A percentile compares a stretch with the other conserved stretches of the same genome.
Evolutionary conservation across 2,797 vertebrate genomes (phyloP).

Genomic region (Melanotaenia nigrans): DNA sequence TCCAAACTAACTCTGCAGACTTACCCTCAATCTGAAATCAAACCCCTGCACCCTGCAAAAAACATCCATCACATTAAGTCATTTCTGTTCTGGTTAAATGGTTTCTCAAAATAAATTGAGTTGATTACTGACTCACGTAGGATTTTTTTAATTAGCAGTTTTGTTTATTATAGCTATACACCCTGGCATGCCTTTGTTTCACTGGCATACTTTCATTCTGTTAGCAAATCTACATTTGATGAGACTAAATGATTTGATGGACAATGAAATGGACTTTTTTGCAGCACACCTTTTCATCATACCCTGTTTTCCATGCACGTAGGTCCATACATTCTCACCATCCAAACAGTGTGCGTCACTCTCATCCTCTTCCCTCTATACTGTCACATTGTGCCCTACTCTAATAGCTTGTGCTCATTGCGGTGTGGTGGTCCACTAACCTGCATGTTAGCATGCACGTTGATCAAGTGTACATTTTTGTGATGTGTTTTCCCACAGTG

Average conservation of each 20-base stretch:
- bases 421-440: conserved; percentile 44
- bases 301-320: conserved; percentile 61
- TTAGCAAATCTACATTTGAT: conserved; percentile 2
- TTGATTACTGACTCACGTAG: background rate
- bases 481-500: conserved; percentile 80
- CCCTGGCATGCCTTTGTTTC: conserved; percentile 1
- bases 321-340: conserved; percentile 59
- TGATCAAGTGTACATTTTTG: conserved; percentile 43
- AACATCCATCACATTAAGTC: conserved; percentile 62
- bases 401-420: conserved; percentile 36
- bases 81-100: conserved; percentile 14
- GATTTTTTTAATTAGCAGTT: background rate
- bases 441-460: conserved; percentile 16
- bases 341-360: conserved; percentile 63
- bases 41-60: conserved; percentile 68
- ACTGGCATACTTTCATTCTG: conserved; percentile 17
- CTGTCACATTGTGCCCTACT: conserved; percentile 49
- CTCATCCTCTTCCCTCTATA: conserved; percentile 54
- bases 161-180: background rate
- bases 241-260: conserved; percentile 49
- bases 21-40: conserved; percentile 42
- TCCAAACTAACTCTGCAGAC: conserved; percentile 52
- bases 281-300: conserved; percentile 60
- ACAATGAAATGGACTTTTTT: conserved; percentile 72
- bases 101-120: conserved; percentile 26